Evolutionary conservation across 2,113 vertebrate species (phyloP), one percentile per base, ranked within the genome.

Genomic region (Propithecus coquereli): DNA sequence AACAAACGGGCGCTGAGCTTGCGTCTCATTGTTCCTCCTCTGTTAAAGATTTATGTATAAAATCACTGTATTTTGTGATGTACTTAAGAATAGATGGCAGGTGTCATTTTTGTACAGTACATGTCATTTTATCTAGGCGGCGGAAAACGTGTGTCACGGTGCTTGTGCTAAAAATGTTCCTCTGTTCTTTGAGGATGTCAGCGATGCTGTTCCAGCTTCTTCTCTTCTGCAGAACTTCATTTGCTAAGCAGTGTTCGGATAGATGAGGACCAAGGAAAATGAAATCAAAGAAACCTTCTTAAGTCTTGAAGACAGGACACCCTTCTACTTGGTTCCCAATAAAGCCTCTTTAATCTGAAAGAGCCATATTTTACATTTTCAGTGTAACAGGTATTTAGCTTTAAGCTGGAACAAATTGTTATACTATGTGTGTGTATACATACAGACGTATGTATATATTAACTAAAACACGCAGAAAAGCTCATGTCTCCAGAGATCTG

Each of bases 21-120:
- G 1, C 14, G 43, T 87, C 57, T 92, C 93, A 59, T 88, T 85
- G 92, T 92, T 95, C 89, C 84, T 96, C 79, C 71, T 87, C 84
- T 65, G 86, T 97, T 95, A 92, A 94, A 96, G 94, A 94, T 96
- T 96, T 95, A 85, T 80, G 68, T 96, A 91, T 96, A 95, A 96
- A 97, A 94, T 96, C 94, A 66, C 87, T 94, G 87, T 86, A 84
- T 97, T 97, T 94, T 97, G 94, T 98, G 98, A 97, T 94, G 94
- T 97, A 96, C 94, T 98, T 97, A 95, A 97, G 97, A 97, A 97
- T 97, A 98, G 97, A 95, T 98, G 97, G 98, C 98, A 98, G 98
- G 97, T 98, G 98, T 98, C 98, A 98, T 96, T 97, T 97, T 97
- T 1, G 16, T 94, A 88, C 90, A 61, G 97, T 96, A 77, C 94